Percentiles rank a stretch among this genome's conserved stretches.
Evolutionary conservation across 2,113 vertebrate species (phyloP).

Genomic region (Corynorhinus townsendii): DNA sequence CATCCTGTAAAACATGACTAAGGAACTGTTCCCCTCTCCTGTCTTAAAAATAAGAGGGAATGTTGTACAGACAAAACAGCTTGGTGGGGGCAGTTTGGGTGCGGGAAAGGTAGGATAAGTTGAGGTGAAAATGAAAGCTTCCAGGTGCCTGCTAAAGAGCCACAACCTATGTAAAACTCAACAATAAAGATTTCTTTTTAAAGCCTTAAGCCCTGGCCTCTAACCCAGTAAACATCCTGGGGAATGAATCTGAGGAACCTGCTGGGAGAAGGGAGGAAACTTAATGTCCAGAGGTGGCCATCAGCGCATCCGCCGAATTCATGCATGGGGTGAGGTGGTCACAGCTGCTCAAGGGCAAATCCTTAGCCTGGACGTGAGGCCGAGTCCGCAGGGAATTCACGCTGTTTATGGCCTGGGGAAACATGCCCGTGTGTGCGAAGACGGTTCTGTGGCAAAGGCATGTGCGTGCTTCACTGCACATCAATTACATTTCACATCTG

Average conservation of each 20-base stretch:
- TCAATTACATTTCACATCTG: not conserved
- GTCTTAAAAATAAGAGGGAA: not conserved
- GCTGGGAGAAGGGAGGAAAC: not conserved
- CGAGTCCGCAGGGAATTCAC: not conserved
- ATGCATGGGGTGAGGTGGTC: not conserved
- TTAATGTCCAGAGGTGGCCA: not conserved
- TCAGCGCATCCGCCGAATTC: accelerated
- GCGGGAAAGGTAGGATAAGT: not conserved
- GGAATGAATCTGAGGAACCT: not conserved
- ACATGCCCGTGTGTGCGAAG: accelerated
- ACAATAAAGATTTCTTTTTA: too few relatives aligned
- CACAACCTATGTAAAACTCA: too few relatives aligned
- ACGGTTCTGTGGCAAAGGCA: accelerated
- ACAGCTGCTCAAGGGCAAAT: accelerated
- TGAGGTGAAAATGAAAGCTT: not conserved
- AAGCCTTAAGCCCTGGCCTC: not conserved
- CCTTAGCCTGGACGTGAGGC: accelerated
- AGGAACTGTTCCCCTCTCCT: not conserved
- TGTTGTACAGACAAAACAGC: not conserved
- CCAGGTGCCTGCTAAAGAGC: accelerated
- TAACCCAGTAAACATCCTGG: not conserved
- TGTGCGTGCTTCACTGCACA: accelerated
- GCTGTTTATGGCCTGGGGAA: accelerated
- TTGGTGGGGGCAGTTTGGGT: not conserved
- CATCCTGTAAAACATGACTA: not conserved